Evolutionary conservation across 1,140 invertebrate genomes (phyloP), one percentile per base, ranked within the genome.

Genomic region (Drosophila neocordata): DNA sequence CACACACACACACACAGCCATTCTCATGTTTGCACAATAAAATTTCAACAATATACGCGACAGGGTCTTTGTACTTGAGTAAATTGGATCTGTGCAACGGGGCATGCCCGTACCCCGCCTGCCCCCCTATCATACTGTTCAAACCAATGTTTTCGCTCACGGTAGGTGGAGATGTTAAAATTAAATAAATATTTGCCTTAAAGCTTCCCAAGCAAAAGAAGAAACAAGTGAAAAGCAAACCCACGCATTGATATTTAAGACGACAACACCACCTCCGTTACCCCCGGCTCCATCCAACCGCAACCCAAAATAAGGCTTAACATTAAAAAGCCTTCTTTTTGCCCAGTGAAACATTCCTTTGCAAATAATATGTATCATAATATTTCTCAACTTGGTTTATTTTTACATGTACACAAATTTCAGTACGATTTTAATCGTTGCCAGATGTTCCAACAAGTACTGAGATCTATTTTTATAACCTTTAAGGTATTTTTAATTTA

Each of bases 21-120:
- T 68, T 78, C 74, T 70, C 82, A 87, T 87, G 82, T 85, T 85
- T 85, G 82, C 65, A 87, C 78, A 85, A 85, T 85, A 85, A 87
- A 85, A 85, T 85, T 87, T 87, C 74, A 87, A 85, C 82, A 85
- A 85, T 85, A 82, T 87, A 85, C 78, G 82, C 82, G 82, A 81
- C 77, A 75, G 65, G 74, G 78, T 78, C 82, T 85, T 78, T 87
- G 82, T 85, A 87, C 82, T 85, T 85, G 82, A 85, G 82, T 78
- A 85, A 85, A 85, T 85, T 85, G 82, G 82, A 85, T 85, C 82
- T 85, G 77, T 87, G 81, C 77, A 85, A 64, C 58, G 60, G 73
- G 53, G 68, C 66, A 61, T 67, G 69, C 18, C 53, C 22, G 22
- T 4, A 2, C 22, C 0, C 22, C 22, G 22, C 0, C 4, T 4